phyloP scores from a whole-genome alignment of 2,113 vertebrate genomes.

The Pteronura brasiliensis region DNA sequence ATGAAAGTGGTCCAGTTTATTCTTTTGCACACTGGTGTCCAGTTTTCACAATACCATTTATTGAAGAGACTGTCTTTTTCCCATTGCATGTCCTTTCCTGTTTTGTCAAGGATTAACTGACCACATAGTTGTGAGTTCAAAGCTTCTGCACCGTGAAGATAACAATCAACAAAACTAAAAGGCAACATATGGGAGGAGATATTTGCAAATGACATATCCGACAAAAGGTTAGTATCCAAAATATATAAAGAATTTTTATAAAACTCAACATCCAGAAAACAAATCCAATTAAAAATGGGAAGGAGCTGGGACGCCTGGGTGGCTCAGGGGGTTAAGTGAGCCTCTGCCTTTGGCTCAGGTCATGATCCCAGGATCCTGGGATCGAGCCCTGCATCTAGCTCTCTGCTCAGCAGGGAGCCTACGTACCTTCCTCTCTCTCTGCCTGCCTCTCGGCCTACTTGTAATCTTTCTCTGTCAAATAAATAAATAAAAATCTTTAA shows the following conservation, averaged over 20 bases:
- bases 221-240: neutral
- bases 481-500: no score
- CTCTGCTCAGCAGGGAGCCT: no score
- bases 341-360: no score
- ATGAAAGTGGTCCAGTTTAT: neutral
- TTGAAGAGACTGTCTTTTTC: neutral
- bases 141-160: neutral
- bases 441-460: no score
- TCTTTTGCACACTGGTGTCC: no score
- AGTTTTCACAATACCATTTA: neutral
- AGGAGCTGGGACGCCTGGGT: no score
- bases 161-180: neutral
- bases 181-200: neutral
- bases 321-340: no score
- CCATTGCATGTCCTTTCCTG: neutral
- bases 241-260: neutral
- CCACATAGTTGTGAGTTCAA: neutral
- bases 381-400: no score
- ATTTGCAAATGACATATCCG: neutral
- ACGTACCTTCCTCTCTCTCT: no score
- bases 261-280: neutral
- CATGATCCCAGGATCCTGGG: no score
- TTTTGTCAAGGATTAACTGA: neutral
- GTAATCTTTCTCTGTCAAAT: no score
- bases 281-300: neutral